Base-by-base conservation (phyloP, 2,113 vertebrate species). In the Ptilonorhynchus violaceus region DNA sequence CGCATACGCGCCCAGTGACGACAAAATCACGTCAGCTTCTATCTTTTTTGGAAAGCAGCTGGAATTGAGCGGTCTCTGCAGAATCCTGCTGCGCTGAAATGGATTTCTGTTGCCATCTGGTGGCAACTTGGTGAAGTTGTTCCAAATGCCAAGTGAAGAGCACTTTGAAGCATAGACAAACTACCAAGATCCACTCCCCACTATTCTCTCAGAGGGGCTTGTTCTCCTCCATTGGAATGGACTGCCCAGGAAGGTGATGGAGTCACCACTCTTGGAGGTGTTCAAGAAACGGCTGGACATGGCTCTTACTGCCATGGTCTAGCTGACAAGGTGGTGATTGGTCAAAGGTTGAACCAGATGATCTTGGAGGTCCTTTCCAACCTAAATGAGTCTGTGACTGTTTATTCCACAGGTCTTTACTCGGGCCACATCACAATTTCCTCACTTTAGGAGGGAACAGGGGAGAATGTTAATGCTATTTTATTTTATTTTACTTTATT, bases 31-130 rank as follows among this genome's bases (percentile, higher is more conserved):
- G 11, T 31, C 15, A 33, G 39, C 41, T 44, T 21, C 21, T 24
- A 3, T 62, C 17, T 10, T 28, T 56, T 25, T 39, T 6, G 24
- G 33, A 59, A 72, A 76, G 58, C 74, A 42, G 70, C 47, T 53
- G 85, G 31, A 79, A 42, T 17, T 1, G 33, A 53, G 67, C 13
- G 14, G 37, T 1, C 35, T 2, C 53, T 4, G 47, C 73, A 64
- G 39, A 46, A 80, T 18, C 35, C 66, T 31, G 81, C 56, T 6
- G 52, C 10, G 7, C 35, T 64, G 22, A 27, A 56, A 47, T 21
- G 52, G 94, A 23, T 93, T 94, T 82, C 53, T 91, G 70, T 92
- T 96, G 97, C 97, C 97, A 96, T 78, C 97, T 97, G 92, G 82
- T 89, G 97, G 89, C 62, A 53, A 23, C 2, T 39, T 39, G 37